A percentile compares a stretch with the other conserved stretches of the same genome.
Conservation (phyloP, 2,888 invertebrate species). For the Nipponacmea schrenckii region DNA sequence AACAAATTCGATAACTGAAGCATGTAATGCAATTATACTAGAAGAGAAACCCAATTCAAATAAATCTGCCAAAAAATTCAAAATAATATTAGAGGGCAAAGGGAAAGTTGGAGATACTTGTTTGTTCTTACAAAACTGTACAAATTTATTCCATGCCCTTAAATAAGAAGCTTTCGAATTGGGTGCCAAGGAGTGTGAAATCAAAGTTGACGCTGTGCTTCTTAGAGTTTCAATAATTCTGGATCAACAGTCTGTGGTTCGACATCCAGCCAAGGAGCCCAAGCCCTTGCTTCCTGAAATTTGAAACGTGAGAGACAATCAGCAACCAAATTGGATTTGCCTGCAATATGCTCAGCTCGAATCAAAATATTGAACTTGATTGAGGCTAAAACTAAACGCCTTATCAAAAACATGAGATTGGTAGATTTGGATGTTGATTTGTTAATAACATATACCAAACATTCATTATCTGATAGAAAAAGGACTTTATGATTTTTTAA, state of each 20-base stretch:
- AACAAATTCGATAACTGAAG: not conserved
- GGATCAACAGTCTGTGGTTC: not conserved
- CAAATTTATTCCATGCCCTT: not conserved
- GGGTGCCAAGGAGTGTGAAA: not conserved
- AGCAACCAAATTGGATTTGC: slow-evolving; percentile 1
- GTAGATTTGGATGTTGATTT: too few relatives aligned
- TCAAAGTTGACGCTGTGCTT: not conserved
- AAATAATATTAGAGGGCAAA: not conserved
- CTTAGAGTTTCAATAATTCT: not conserved
- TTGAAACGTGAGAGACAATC: not conserved
- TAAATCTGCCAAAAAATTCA: not conserved
- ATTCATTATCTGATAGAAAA: too few relatives aligned
- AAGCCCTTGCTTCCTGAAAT: slow-evolving; percentile 6
- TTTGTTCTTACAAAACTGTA: not conserved
- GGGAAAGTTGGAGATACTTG: not conserved
- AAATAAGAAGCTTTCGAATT: not conserved
- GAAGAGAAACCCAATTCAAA: not conserved
- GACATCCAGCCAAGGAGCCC: slow-evolving; percentile 1
- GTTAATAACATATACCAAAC: too few relatives aligned
- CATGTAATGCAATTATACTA: too few relatives aligned
- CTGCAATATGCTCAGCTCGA: not conserved
- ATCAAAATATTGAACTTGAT: slow-evolving; percentile 2
- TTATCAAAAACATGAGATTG: too few relatives aligned
- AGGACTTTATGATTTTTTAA: too few relatives aligned
- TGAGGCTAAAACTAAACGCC: too few relatives aligned